A percentile compares a stretch with the other conserved stretches of the same genome.
Evolutionary conservation across 2,888 invertebrate species (phyloP).

Genomic region (Lycaena phlaeas): DNA sequence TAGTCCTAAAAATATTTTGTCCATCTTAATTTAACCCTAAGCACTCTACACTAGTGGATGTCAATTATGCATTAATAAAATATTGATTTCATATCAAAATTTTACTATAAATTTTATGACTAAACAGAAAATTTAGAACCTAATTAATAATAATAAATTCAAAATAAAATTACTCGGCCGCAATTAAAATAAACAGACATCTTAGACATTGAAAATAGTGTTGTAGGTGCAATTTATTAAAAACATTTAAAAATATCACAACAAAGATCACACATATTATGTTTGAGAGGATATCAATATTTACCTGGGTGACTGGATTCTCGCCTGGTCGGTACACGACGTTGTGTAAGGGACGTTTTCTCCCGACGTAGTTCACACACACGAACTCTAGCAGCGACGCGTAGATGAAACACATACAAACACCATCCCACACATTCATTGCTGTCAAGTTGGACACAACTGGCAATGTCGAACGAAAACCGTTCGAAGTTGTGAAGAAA

Average conservation of each 20-base stretch:
- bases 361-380: slow-evolving; percentile 94
- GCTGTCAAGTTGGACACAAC: slow-evolving; percentile 95
- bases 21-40: no score
- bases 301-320: slow-evolving; percentile 93
- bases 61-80: no score
- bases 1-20: no score
- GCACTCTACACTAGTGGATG: no score
- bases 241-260: slow-evolving; percentile 8
- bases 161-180: not conserved
- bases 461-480: slow-evolving; percentile 92
- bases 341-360: slow-evolving; percentile 90
- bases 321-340: slow-evolving; percentile 92
- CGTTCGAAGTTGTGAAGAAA: slow-evolving; percentile 96
- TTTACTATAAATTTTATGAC: no score
- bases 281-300: slow-evolving; percentile 17
- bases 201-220: slow-evolving; percentile 1
- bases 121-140: no score
- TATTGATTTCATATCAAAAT: no score
- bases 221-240: slow-evolving; percentile 1
- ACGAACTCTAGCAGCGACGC: slow-evolving; percentile 95
- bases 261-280: not conserved
- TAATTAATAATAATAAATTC: not conserved
- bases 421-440: slow-evolving; percentile 98
- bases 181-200: slow-evolving; percentile 6
- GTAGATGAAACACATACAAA: slow-evolving; percentile 97